phyloP scores from a whole-genome alignment of 1,140 invertebrate species.

The Aporrectodea caliginosa region DNA sequence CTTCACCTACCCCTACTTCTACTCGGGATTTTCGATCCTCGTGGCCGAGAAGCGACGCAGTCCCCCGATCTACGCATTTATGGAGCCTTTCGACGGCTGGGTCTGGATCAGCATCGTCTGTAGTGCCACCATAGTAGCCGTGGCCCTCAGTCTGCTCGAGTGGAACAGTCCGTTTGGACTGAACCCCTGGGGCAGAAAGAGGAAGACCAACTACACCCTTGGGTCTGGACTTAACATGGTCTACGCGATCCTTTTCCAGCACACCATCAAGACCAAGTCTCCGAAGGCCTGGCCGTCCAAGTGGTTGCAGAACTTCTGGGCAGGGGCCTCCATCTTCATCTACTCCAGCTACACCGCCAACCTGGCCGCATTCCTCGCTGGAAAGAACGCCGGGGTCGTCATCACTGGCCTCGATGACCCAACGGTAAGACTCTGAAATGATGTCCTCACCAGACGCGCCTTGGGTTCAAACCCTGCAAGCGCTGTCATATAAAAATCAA shows the following conservation, averaged over 20 bases:
- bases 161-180: constrained; percentile 88
- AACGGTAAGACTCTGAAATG: constrained; percentile 48
- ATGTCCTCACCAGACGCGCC: too few relatives aligned
- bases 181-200: constrained; percentile 88
- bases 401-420: constrained; percentile 49
- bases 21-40: constrained; percentile 65
- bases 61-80: constrained; percentile 81
- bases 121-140: constrained; percentile 80
- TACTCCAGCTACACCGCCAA: constrained; percentile 91
- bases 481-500: too few relatives aligned
- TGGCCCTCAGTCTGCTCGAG: constrained; percentile 85
- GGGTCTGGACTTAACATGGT: constrained; percentile 86
- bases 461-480: too few relatives aligned
- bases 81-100: constrained; percentile 80
- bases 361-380: constrained; percentile 86
- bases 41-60: constrained; percentile 61
- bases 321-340: constrained; percentile 88
- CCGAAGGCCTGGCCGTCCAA: constrained; percentile 95
- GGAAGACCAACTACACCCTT: constrained; percentile 81
- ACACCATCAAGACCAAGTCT: constrained; percentile 90
- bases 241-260: constrained; percentile 86
- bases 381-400: constrained; percentile 55
- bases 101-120: constrained; percentile 88
- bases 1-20: constrained; percentile 85
- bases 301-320: constrained; percentile 76